Evolutionary conservation across 2,888 invertebrate genomes (phyloP), one percentile per base, ranked within the genome.

Genomic region (Smittia aterrima): DNA sequence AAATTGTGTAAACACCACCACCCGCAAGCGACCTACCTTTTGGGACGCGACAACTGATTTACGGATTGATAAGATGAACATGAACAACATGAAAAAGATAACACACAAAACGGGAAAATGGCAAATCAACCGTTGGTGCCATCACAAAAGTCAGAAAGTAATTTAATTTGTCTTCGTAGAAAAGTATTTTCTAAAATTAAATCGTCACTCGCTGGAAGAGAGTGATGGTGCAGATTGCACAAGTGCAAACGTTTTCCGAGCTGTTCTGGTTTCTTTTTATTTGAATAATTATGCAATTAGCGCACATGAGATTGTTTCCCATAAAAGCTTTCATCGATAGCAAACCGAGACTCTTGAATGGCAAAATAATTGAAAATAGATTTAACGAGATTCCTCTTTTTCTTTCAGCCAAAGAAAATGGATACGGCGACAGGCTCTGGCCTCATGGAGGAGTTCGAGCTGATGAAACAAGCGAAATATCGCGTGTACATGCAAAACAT

Each of bases 401-500:
- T n/a, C n/a, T n/a, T n/a, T n/a, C 32, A 70, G 68, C 9, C 22
- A 70, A 47, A 70, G 53, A 72, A 62, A 13, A 74, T 74, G 74
- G 74, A 74, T 20, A 66, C 66, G 7, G 66, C 66, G 9, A 74
- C 74, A 25, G 74, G 74, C 7, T 53, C 74, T 78, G 79, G 80
- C 62, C 77, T 81, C 70, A 79, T 81, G 77, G 92, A 93, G 82
- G 92, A 92, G 81, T 91, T 89, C 81, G 92, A 92, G 80, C 85
- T 92, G 54, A 88, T 92, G 86, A 89, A 89, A 78, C 92, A 93
- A 83, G 87, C 91, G 20, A 93, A 93, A 82, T 93, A 92, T 83
- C 86, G 92, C 78, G 88, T 89, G 85, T 90, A 92, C 82, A 90
- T 90, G 77, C 88, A 89, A 62, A 89, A 90, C 76, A 89, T 96